Evolutionary conservation across 2,888 invertebrate species (phyloP).

Genomic region (Bombylius discolor): DNA sequence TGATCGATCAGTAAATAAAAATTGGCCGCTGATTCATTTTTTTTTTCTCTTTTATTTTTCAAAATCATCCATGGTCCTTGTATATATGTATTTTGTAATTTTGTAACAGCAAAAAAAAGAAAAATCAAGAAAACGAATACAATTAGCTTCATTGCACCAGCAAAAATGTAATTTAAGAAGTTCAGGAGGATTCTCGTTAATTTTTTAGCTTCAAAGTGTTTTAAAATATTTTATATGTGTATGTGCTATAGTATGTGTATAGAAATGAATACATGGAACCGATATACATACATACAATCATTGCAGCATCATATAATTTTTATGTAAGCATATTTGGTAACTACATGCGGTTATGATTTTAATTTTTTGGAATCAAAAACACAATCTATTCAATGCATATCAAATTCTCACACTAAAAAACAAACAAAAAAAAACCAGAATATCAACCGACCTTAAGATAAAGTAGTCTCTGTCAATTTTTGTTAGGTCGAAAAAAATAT

Average conservation of each 20-base stretch:
- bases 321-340: not conserved
- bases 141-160: not conserved
- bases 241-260: too few relatives aligned
- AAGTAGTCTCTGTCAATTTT: too few relatives aligned
- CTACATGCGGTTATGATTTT: not conserved
- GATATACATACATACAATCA: too few relatives aligned
- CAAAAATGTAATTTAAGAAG: constrained; percentile 5
- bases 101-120: not conserved
- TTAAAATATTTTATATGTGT: not conserved
- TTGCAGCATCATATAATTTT: too few relatives aligned
- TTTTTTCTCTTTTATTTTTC: too few relatives aligned
- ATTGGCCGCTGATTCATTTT: too few relatives aligned
- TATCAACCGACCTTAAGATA: too few relatives aligned
- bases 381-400: not conserved
- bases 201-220: constrained; percentile 1
- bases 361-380: not conserved
- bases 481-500: too few relatives aligned
- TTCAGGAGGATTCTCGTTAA: constrained; percentile 2
- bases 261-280: too few relatives aligned
- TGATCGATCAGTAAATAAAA: constrained; percentile 1
- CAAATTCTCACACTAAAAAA: constrained; percentile 2
- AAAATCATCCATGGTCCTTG: too few relatives aligned
- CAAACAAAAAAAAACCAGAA: too few relatives aligned
- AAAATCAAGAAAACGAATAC: not conserved
- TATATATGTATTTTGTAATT: too few relatives aligned